phyloP scores from a whole-genome alignment of 2,797 vertebrate species.

The Microtus californicus region DNA sequence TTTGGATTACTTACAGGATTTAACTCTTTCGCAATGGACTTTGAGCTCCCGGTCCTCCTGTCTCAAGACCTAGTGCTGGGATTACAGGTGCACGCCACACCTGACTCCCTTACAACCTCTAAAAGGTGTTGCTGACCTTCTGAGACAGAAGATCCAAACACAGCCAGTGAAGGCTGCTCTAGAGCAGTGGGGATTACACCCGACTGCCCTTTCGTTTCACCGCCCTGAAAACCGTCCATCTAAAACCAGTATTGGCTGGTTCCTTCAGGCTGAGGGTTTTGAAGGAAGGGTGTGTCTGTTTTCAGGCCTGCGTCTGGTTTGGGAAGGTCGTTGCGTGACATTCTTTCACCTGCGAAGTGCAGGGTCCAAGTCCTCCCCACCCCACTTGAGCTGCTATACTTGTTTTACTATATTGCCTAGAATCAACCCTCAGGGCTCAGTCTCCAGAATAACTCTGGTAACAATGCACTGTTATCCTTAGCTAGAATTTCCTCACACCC shows the following conservation, averaged over 20 bases:
- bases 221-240: neutral
- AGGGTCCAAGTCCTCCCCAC: neutral
- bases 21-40: neutral
- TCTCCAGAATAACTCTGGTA: neutral
- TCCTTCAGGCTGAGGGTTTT: neutral
- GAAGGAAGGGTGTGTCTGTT: neutral
- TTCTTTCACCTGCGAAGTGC: neutral
- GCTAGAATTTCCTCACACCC: neutral
- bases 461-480: neutral
- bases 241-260: neutral
- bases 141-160: neutral
- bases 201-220: neutral
- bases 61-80: neutral
- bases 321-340: neutral
- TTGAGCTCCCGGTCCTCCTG: neutral
- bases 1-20: neutral
- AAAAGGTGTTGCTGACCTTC: neutral
- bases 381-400: neutral
- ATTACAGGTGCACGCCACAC: neutral
- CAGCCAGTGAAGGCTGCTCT: neutral
- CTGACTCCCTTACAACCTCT: neutral
- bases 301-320: neutral
- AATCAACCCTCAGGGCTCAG: neutral
- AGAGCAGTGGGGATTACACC: neutral
- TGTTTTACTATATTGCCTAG: neutral